Evolutionary conservation across 1,140 invertebrate species (phyloP), one percentile per base, ranked within the genome.

Genomic region (Lepidostoma basale): DNA sequence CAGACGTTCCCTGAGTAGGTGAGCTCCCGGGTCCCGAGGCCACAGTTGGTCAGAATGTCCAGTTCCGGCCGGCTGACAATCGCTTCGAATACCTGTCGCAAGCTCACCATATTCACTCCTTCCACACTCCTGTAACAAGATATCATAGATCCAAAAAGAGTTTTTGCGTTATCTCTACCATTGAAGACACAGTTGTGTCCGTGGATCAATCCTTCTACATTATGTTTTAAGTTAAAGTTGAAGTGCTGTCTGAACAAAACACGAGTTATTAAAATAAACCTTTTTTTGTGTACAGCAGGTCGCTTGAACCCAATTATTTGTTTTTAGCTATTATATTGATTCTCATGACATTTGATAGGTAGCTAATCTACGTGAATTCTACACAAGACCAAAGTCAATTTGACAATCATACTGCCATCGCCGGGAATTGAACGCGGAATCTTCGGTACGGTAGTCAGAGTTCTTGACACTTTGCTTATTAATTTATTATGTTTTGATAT

Each of bases 61-160:
- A 73, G 59, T 36, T 70, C 68, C 25, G 54, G 22, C 22, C 72
- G 45, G 9, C 59, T 45, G 14, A 45, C 59, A n/a, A 73, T 45
- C 6, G 44, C 72, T 54, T 73, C 72, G 26, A 66, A 73, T 14
- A 73, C 59, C 12, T 73, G 60, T 22, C 62, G 39, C 18, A 73
- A 8, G 4, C 63, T 63, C 10, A 0, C 54, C 65, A n/a, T 16
- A 23, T 56, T 70, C 72, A 10, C 16, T 56, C 28, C 68, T 73
- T 30, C 0, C 62, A 39, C n/a, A n/a, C n/a, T n/a, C n/a, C n/a
- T n/a, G n/a, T n/a, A 33, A 26, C 9, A 14, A 14, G 3, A 45
- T 20, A 3, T 49, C 12, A 26, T n/a, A 49, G 10, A 49, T 25
- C n/a, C 10, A 36, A 36, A 36, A 36, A 9, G 1, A 2, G 33